Evolutionary conservation across 37 sponge, comb jelly and placozoan genomes (phyloP).

Genomic region (Geodia barretti): DNA sequence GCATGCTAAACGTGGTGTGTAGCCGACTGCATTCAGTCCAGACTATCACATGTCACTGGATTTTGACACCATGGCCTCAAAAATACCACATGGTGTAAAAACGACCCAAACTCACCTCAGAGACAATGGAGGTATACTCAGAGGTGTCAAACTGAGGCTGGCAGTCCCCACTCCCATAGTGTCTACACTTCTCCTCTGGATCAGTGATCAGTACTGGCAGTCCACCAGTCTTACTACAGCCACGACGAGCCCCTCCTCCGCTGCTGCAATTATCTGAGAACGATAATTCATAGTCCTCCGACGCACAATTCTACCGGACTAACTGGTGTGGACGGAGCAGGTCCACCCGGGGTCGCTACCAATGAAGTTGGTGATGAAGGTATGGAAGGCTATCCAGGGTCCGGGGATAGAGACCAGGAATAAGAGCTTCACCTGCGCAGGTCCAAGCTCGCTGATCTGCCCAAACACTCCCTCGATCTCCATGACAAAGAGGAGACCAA

Average conservation of each 20-base stretch:
- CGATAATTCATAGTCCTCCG: background rate
- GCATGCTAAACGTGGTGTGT: too few species aligned
- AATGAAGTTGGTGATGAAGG: background rate
- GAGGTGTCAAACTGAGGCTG: background rate
- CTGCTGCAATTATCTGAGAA: too few species aligned
- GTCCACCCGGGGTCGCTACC: constrained; percentile 24
- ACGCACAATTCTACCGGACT: background rate
- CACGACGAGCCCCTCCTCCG: too few species aligned
- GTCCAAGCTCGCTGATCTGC: constrained; percentile 26
- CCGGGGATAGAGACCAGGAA: background rate
- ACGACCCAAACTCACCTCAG: constrained; percentile 33
- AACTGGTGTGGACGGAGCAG: background rate
- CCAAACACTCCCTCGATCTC: constrained; percentile 21
- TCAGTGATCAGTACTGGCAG: background rate
- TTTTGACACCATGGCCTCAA: too few species aligned
- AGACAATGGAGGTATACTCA: constrained; percentile 18
- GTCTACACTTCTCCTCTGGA: constrained; percentile 1
- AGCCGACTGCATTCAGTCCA: too few species aligned
- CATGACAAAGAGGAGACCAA: too few species aligned
- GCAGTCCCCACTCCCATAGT: constrained; percentile 6
- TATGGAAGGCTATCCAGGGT: background rate
- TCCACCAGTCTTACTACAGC: background rate
- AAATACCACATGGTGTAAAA: too few species aligned
- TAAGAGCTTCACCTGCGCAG: constrained; percentile 3
- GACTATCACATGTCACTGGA: too few species aligned